These are phyloP conservation scores for Oncorhynchus mykiss DNA, from an alignment of 2,113 vertebrate species.

Conservation along the genomic window DNA sequence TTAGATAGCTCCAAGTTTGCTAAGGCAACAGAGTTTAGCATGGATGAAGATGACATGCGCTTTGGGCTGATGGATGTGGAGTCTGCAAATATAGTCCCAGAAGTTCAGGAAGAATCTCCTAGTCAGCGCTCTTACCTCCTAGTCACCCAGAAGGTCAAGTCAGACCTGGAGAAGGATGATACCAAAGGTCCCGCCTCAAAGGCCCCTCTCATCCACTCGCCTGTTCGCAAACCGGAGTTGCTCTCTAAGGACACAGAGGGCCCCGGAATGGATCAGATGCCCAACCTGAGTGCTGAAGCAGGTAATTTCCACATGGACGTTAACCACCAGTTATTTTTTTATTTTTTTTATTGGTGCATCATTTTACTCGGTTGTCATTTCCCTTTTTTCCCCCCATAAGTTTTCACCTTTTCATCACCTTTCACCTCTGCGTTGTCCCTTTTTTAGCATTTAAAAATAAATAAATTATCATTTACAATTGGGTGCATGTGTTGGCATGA, in stretches of 20 bases:
- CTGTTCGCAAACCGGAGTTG: constrained; percentile 41
- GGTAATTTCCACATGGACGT: constrained; percentile 70
- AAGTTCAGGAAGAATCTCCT: constrained; percentile 39
- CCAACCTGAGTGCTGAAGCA: constrained; percentile 64
- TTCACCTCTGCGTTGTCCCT: constrained; percentile 5
- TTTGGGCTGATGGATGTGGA: constrained; percentile 43
- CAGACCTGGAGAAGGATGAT: constrained; percentile 64
- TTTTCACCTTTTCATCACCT: constrained; percentile 5
- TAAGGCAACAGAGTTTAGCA: constrained; percentile 58
- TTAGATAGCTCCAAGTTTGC: constrained; percentile 71
- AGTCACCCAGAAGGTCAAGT: constrained; percentile 69
- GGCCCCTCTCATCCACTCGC: constrained; percentile 36
- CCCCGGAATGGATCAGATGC: constrained; percentile 54
- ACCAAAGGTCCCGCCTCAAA: constrained; percentile 44
- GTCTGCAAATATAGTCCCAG: background rate
- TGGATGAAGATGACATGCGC: constrained; percentile 66
- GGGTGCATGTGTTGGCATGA: constrained; percentile 15
- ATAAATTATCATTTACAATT: constrained; percentile 47
- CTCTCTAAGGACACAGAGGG: constrained; percentile 39
- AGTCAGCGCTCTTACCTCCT: constrained; percentile 63
- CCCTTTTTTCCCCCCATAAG: constrained; percentile 6
- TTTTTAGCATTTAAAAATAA: background rate
- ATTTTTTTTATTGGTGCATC: constrained; percentile 38
- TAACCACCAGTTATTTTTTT: constrained; percentile 32
- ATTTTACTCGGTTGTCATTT: constrained; percentile 19